Percentiles rank a stretch among this genome's conserved stretches.
Evolutionary conservation across 2,797 vertebrate genomes (phyloP).

Genomic region (Arnoldichthys spilopterus): DNA sequence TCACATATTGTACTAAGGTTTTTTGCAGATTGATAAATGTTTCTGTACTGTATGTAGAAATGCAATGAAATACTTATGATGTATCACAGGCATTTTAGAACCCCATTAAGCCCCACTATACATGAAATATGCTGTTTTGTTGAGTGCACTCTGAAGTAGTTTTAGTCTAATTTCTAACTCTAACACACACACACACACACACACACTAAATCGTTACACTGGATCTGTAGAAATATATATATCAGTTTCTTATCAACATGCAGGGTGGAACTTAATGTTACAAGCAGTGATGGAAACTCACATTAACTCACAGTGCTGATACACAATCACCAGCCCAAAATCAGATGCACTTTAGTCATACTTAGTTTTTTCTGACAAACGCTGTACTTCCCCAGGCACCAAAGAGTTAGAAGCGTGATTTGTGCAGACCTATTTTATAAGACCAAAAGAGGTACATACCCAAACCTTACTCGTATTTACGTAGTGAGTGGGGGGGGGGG

Average conservation of each 20-base stretch:
- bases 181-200: too few relatives aligned
- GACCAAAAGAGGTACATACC: not conserved
- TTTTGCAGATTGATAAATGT: too few relatives aligned
- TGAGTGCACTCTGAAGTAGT: too few relatives aligned
- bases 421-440: not conserved
- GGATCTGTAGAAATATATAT: not conserved
- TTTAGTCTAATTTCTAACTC: too few relatives aligned
- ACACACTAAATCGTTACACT: too few relatives aligned
- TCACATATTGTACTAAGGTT: too few relatives aligned
- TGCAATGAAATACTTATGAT: too few relatives aligned
- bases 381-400: not conserved
- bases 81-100: too few relatives aligned
- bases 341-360: conserved; percentile 20
- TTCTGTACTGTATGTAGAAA: too few relatives aligned
- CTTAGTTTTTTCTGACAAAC: not conserved
- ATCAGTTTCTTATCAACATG: not conserved
- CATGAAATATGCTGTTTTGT: too few relatives aligned
- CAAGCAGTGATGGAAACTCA: not conserved
- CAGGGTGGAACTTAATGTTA: not conserved
- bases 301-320: not conserved
- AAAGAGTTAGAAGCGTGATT: not conserved
- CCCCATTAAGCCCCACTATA: too few relatives aligned
- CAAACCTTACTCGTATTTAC: not conserved
- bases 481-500: too few relatives aligned
- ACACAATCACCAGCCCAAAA: not conserved